phyloP scores from a whole-genome alignment of 2,113 vertebrate genomes.

The Proteles cristata region DNA sequence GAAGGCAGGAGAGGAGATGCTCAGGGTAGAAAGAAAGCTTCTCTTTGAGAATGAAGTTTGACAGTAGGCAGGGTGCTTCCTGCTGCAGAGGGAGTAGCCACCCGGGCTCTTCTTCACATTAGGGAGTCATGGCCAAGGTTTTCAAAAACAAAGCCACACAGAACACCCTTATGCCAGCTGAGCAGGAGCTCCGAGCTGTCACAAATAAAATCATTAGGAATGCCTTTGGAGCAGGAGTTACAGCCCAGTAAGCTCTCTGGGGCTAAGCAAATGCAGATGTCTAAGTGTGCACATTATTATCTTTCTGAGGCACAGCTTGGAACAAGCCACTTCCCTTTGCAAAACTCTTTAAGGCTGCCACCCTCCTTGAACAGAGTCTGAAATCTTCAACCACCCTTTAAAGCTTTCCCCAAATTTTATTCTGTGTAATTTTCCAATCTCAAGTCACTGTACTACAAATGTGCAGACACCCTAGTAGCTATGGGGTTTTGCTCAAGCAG shows the following conservation, averaged over 20 bases:
- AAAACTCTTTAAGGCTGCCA: constrained; percentile 46
- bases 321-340: background rate
- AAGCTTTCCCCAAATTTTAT: background rate
- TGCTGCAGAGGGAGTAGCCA: constrained; percentile 13
- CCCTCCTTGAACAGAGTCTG: constrained; percentile 52
- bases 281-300: constrained; percentile 15
- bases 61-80: constrained; percentile 50
- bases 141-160: constrained; percentile 67
- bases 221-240: constrained; percentile 61
- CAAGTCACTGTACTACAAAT: background rate
- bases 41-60: constrained; percentile 66
- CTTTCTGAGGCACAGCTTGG: background rate
- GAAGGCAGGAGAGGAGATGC: background rate
- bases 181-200: constrained; percentile 56
- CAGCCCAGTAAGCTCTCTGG: background rate
- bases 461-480: background rate
- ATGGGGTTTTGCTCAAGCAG: background rate
- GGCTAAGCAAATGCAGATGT: constrained; percentile 74
- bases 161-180: constrained; percentile 33
- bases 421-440: background rate
- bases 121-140: constrained; percentile 56
- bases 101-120: constrained; percentile 45
- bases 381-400: constrained; percentile 24
- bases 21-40: constrained; percentile 48
- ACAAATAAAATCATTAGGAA: constrained; percentile 58